Percentiles rank a stretch among this genome's conserved stretches.
Evolutionary conservation across 2,888 invertebrate species (phyloP).

Genomic region (Sphaerophoria taeniata): DNA sequence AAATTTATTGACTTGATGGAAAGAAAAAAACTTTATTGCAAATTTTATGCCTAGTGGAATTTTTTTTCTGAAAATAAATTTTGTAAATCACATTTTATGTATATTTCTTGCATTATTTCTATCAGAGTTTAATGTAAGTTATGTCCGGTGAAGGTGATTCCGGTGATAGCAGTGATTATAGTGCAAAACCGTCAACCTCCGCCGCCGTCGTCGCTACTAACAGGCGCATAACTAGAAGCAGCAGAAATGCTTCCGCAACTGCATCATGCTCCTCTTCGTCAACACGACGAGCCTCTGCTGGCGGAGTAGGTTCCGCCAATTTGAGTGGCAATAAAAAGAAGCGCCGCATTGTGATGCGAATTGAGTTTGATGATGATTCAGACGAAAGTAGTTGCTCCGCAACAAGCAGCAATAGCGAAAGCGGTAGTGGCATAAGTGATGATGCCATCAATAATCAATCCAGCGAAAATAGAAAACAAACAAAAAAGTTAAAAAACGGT

Average conservation of each 20-base stretch:
- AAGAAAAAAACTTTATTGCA: constrained; percentile 52
- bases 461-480: constrained; percentile 79
- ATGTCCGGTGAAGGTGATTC: constrained; percentile 78
- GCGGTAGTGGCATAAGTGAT: constrained; percentile 68
- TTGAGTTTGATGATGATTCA: constrained; percentile 80
- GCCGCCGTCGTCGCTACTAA: constrained; percentile 75
- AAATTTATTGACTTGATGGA: constrained; percentile 42
- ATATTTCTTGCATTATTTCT: constrained; percentile 69
- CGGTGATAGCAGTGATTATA: constrained; percentile 77
- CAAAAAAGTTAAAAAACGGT: constrained; percentile 72
- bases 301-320: neutral
- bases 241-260: constrained; percentile 42
- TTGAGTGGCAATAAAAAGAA: constrained; percentile 74
- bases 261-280: constrained; percentile 34
- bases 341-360: constrained; percentile 82
- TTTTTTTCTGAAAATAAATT: constrained; percentile 25
- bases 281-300: neutral
- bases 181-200: constrained; percentile 74
- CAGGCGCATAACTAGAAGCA: constrained; percentile 68
- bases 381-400: constrained; percentile 75
- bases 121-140: constrained; percentile 74
- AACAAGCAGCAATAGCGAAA: constrained; percentile 52
- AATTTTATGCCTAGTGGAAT: constrained; percentile 41
- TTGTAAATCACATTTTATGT: constrained; percentile 71
- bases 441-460: constrained; percentile 68